Evolutionary conservation across 2,113 vertebrate genomes (phyloP).

Genomic region (Potamarius usumacintae): DNA sequence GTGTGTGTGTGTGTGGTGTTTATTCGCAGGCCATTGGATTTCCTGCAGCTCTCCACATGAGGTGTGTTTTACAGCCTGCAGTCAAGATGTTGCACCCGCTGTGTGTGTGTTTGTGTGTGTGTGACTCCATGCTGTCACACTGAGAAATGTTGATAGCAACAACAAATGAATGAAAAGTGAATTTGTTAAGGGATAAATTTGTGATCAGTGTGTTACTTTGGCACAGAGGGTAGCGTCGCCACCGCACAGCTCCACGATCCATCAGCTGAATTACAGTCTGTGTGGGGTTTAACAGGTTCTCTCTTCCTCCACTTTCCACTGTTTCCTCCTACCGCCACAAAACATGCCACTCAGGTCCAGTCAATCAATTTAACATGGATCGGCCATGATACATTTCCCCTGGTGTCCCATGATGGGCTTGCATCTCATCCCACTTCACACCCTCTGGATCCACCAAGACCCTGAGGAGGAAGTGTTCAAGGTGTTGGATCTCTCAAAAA

Average conservation of each 20-base stretch:
- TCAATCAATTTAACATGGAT: no score
- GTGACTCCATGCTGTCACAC: not conserved
- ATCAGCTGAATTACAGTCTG: not conserved
- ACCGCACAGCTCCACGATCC: no score
- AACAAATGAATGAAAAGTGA: slow-evolving; percentile 12
- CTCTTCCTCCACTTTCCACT: not conserved
- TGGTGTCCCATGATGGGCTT: not conserved
- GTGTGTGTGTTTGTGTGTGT: not conserved
- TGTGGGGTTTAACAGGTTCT: not conserved
- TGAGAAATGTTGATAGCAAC: not conserved
- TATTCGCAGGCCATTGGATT: slow-evolving; percentile 1
- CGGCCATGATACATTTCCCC: not conserved
- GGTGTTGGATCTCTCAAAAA: not conserved
- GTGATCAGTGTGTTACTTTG: not conserved
- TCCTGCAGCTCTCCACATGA: slow-evolving; percentile 4
- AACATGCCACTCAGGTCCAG: not conserved
- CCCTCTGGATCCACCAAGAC: not conserved
- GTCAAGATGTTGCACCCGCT: slow-evolving; percentile 14
- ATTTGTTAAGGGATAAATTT: not conserved
- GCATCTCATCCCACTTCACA: not conserved
- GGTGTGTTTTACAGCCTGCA: slow-evolving; percentile 8
- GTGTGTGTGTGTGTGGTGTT: not conserved
- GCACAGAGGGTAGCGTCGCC: not conserved
- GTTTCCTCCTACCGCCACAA: not conserved
- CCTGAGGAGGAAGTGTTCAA: not conserved